Evolutionary conservation across 1,140 invertebrate genomes (phyloP).

Genomic region (Rhynchophorus ferrugineus): DNA sequence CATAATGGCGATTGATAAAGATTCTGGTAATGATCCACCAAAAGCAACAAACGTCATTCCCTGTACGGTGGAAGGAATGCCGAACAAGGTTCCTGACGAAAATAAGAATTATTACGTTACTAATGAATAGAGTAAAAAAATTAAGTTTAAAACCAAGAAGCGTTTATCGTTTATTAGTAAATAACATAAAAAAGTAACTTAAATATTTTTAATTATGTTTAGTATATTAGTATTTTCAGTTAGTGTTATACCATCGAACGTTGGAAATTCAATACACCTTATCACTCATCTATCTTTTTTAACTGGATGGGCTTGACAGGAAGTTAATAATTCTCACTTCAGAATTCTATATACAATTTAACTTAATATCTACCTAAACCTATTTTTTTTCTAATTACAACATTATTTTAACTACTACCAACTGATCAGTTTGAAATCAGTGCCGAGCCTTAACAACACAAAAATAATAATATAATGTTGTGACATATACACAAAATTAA

Average conservation of each 20-base stretch:
- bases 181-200: neutral
- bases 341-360: too few relatives aligned
- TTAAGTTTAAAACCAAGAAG: too few relatives aligned
- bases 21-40: slow-evolving; percentile 84
- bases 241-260: neutral
- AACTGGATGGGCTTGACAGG: too few relatives aligned
- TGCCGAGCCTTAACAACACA: too few relatives aligned
- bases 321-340: too few relatives aligned
- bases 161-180: neutral
- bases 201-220: neutral
- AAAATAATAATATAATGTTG: too few relatives aligned
- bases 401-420: too few relatives aligned
- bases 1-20: slow-evolving; percentile 75
- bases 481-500: too few relatives aligned
- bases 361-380: too few relatives aligned
- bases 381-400: too few relatives aligned
- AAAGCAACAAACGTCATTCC: slow-evolving; percentile 80
- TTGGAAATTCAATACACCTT: neutral
- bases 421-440: too few relatives aligned
- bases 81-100: slow-evolving; percentile 59
- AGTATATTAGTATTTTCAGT: neutral
- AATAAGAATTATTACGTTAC: slow-evolving; percentile 11
- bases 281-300: neutral
- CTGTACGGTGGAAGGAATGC: slow-evolving; percentile 80
- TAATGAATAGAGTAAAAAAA: too few relatives aligned